Percentiles rank a stretch among this genome's conserved stretches.
These are phyloP conservation scores for Myotis vivesi DNA, from an alignment of 2,797 vertebrate genomes.

Conservation along the genomic window DNA sequence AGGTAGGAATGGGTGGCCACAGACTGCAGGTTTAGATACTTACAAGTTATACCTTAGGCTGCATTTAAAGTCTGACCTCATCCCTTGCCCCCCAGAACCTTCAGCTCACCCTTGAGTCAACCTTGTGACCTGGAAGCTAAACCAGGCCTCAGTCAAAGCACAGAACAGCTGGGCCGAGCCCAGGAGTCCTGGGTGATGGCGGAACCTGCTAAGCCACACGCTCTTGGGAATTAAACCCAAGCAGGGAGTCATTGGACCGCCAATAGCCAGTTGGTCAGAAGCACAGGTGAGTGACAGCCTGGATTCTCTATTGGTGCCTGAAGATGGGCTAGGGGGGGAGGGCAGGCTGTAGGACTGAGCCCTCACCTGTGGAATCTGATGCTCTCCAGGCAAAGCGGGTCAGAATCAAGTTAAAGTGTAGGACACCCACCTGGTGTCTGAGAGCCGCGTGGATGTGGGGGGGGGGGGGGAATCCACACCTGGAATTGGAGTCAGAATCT, in stretches of 20 bases:
- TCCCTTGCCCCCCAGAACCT: not conserved
- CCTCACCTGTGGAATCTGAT: not conserved
- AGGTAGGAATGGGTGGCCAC: not conserved
- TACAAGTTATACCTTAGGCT: not conserved
- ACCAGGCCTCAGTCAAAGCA: not conserved
- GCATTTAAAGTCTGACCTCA: not conserved
- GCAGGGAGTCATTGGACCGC: not conserved
- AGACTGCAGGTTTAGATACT: not conserved
- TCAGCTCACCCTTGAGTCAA: not conserved
- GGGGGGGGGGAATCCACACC: rapidly evolving
- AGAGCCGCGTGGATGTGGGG: not conserved
- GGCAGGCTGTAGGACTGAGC: too few species aligned
- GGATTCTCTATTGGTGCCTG: not conserved
- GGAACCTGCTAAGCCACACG: not conserved
- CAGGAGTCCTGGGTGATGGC: not conserved
- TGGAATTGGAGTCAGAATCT: not conserved
- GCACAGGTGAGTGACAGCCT: not conserved
- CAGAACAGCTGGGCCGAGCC: not conserved
- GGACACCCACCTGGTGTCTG: not conserved
- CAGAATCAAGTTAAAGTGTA: not conserved
- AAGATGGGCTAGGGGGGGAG: not conserved
- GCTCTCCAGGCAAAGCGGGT: not conserved
- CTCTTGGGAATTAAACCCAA: not conserved
- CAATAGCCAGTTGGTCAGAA: not conserved
- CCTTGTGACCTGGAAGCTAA: not conserved